These are phyloP conservation scores for Aplocera efformata DNA, from an alignment of 2,888 invertebrate genomes.

Conservation along the genomic window DNA sequence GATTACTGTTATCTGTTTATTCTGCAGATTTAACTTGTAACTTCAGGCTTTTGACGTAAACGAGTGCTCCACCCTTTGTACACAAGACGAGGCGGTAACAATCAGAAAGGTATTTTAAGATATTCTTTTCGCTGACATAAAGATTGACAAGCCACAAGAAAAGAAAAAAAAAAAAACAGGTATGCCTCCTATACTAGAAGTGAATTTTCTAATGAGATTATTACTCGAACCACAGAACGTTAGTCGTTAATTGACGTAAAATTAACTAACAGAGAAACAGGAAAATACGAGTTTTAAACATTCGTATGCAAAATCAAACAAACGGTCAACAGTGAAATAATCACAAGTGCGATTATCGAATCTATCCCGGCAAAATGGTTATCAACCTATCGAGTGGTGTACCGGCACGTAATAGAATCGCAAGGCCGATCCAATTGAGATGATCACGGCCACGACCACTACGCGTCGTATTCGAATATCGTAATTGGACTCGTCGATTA, in stretches of 20 bases:
- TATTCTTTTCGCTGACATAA: too few species aligned
- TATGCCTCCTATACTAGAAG: too few species aligned
- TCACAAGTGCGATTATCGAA: constrained; percentile 31
- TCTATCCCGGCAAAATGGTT: constrained; percentile 28
- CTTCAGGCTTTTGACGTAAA: too few species aligned
- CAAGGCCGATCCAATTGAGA: constrained; percentile 69
- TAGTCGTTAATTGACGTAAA: background rate
- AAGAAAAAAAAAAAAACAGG: too few species aligned
- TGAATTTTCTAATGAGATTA: too few species aligned
- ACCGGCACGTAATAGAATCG: constrained; percentile 52
- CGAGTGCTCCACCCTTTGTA: too few species aligned
- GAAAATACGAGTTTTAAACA: constrained; percentile 6
- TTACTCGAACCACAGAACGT: too few species aligned
- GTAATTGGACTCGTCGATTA: constrained; percentile 13
- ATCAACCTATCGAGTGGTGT: constrained; percentile 39
- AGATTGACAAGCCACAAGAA: too few species aligned
- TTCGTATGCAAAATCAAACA: constrained; percentile 16
- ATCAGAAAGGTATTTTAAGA: too few species aligned
- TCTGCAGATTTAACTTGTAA: too few species aligned
- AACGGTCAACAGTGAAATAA: constrained; percentile 20
- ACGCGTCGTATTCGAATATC: constrained; percentile 21
- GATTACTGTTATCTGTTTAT: too few species aligned
- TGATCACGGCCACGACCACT: constrained; percentile 46
- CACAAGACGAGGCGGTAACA: too few species aligned
- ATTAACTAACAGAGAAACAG: constrained; percentile 4